phyloP scores from a whole-genome alignment of 2,797 vertebrate species.

The Luscinia megarhynchos region DNA sequence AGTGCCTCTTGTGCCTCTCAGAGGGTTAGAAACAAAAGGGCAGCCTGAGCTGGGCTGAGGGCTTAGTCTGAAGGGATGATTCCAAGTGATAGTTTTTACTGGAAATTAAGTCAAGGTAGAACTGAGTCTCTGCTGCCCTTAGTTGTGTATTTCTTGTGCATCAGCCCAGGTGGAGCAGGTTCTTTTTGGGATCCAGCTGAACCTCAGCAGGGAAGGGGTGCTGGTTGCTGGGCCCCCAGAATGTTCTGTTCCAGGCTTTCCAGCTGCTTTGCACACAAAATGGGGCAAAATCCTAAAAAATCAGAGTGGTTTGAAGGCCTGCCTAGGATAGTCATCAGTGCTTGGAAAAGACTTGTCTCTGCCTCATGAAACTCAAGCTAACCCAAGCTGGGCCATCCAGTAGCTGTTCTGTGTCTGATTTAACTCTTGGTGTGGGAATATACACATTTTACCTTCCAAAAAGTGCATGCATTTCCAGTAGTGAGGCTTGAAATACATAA shows the following conservation, averaged over 20 bases:
- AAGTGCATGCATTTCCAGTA: fast-evolving
- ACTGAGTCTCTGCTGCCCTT: not conserved
- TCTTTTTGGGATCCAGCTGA: not conserved
- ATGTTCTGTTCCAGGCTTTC: not conserved
- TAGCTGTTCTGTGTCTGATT: not conserved
- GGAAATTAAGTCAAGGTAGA: not conserved
- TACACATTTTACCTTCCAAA: not conserved
- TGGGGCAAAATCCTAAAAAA: not conserved
- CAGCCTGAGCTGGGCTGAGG: not conserved
- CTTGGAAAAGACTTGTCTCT: not conserved
- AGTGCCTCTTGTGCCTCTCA: not conserved
- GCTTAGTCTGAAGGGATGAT: not conserved
- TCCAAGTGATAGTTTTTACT: not conserved
- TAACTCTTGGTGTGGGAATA: not conserved
- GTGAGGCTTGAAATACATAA: not conserved
- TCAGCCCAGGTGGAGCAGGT: not conserved
- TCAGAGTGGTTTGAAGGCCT: not conserved
- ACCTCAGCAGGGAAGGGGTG: not conserved
- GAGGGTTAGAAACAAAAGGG: not conserved
- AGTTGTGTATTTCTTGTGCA: not conserved
- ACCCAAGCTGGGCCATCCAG: not conserved
- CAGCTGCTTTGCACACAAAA: not conserved
- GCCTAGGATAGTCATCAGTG: not conserved
- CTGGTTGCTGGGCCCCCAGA: not conserved
- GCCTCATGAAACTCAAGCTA: not conserved